These are phyloP conservation scores for Yponomeuta cagnagella DNA, from an alignment of 2,888 invertebrate genomes.

Conservation along the genomic window DNA sequence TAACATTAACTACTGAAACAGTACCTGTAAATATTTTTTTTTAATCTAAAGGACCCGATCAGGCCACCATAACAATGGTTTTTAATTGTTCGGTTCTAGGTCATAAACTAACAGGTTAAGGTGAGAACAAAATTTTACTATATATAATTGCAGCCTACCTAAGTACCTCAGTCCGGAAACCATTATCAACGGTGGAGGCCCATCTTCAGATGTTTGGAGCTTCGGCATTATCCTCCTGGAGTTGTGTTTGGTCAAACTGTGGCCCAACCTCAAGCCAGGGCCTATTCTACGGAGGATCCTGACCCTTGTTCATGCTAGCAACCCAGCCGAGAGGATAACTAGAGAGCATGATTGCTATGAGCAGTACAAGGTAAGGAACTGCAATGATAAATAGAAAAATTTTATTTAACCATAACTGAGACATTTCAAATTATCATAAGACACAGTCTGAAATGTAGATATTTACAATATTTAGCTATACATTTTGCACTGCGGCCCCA, in stretches of 20 bases:
- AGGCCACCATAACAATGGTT: too few relatives aligned
- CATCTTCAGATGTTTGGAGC: slow-evolving; percentile 94
- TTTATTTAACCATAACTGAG: too few relatives aligned
- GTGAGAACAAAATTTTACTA: too few relatives aligned
- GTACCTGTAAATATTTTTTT: too few relatives aligned
- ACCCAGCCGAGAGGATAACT: slow-evolving; percentile 80
- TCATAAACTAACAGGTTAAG: too few relatives aligned
- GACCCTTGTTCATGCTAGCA: slow-evolving; percentile 78
- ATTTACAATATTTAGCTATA: too few relatives aligned
- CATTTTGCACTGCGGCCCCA: too few relatives aligned
- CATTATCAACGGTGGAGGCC: slow-evolving; percentile 81
- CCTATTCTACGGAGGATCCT: slow-evolving; percentile 85
- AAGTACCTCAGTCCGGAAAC: slow-evolving; percentile 90
- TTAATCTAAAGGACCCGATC: too few relatives aligned
- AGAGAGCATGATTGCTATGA: slow-evolving; percentile 85
- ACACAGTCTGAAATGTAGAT: too few relatives aligned
- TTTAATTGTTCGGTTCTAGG: too few relatives aligned
- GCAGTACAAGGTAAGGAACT: slow-evolving; percentile 72
- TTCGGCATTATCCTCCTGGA: slow-evolving; percentile 93
- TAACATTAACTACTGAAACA: too few relatives aligned
- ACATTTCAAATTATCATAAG: too few relatives aligned
- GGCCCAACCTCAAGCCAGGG: slow-evolving; percentile 84
- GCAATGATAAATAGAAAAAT: not conserved
- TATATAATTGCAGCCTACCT: slow-evolving; percentile 75
- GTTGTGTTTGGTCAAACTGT: slow-evolving; percentile 82